Conservation (phyloP, 2,797 vertebrate species). For the Prunella strophiata region DNA sequence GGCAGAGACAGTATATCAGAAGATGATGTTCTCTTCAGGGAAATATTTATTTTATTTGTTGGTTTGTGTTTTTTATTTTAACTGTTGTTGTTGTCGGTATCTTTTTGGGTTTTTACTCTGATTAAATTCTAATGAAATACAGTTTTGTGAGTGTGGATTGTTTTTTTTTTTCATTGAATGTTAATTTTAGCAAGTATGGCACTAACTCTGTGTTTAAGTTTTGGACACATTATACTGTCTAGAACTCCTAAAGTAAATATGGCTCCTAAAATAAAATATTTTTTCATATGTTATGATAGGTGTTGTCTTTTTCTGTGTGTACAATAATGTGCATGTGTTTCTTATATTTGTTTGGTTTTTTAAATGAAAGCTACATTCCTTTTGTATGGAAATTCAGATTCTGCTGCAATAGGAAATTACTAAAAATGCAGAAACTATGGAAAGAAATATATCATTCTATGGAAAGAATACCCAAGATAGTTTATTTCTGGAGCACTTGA, state of each 20-base stretch:
- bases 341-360: background rate
- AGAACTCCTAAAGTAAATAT: background rate
- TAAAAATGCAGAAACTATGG: background rate
- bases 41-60: background rate
- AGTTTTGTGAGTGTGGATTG: background rate
- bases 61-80: background rate
- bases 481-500: background rate
- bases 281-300: background rate
- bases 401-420: background rate
- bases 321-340: background rate
- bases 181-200: background rate
- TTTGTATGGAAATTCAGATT: background rate
- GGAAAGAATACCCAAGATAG: background rate
- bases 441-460: background rate
- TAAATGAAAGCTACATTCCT: background rate
- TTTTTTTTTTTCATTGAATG: background rate
- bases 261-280: background rate
- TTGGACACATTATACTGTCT: background rate
- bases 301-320: background rate
- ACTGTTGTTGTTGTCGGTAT: rapidly evolving
- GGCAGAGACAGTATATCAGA: background rate
- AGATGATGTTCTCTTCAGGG: background rate
- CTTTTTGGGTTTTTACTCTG: background rate
- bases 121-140: background rate
- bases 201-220: background rate